Evolutionary conservation across 2,113 vertebrate species (phyloP).

Genomic region (Nothobranchius furzeri): DNA sequence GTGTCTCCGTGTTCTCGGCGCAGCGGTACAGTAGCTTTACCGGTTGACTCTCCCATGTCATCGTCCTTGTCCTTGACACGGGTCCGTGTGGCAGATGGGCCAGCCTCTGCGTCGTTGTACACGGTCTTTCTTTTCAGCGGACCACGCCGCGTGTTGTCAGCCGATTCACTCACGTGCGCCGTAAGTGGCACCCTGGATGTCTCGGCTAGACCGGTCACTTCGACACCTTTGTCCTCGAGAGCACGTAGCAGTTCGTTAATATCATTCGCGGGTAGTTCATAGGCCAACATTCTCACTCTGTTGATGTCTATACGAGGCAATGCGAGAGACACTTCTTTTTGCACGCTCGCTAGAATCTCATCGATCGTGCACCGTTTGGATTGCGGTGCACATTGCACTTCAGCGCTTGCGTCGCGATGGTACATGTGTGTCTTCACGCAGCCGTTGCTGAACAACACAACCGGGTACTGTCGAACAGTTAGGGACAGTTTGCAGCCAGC

Average conservation of each 20-base stretch:
- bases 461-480: neutral
- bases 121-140: neutral
- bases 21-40: no score
- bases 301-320: neutral
- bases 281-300: neutral
- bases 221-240: neutral
- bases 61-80: no score
- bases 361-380: neutral
- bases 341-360: neutral
- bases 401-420: neutral
- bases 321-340: neutral
- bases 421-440: neutral
- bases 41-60: no score
- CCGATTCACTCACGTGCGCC: accelerated
- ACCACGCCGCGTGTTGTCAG: neutral
- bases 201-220: neutral
- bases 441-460: neutral
- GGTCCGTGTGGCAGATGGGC: no score
- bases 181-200: neutral
- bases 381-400: neutral
- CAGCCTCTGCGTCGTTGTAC: no score
- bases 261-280: neutral
- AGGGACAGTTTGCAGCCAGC: neutral
- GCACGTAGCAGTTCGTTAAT: neutral
- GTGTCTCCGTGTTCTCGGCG: no score